Percentiles rank a stretch among this genome's conserved stretches.
phyloP scores from a whole-genome alignment of 2,888 invertebrate genomes.

The Synanthedon formicaeformis region DNA sequence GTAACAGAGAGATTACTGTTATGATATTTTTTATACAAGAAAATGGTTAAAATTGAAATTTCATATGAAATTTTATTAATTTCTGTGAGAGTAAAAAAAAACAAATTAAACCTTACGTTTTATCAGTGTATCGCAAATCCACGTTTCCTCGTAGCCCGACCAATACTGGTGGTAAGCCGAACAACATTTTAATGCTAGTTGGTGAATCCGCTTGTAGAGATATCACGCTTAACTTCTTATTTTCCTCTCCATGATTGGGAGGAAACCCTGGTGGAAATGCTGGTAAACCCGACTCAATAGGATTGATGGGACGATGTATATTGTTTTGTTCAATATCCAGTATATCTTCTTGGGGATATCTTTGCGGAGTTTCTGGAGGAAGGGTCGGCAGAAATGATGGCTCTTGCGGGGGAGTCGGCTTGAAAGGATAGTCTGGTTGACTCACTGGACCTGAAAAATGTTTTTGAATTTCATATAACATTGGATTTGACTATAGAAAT shows the following conservation, averaged over 20 bases:
- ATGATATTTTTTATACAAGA: too few species aligned
- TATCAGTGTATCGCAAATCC: constrained; percentile 86
- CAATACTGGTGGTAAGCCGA: constrained; percentile 83
- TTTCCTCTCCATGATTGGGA: constrained; percentile 41
- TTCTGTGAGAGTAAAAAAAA: not conserved
- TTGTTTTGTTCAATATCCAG: constrained; percentile 45
- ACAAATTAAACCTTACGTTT: constrained; percentile 67
- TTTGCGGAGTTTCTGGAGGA: constrained; percentile 40
- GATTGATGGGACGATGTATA: constrained; percentile 36
- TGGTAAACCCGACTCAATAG: constrained; percentile 18
- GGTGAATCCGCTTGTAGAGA: constrained; percentile 82
- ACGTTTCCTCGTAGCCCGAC: constrained; percentile 90
- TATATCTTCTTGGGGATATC: constrained; percentile 43
- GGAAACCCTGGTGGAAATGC: constrained; percentile 37
- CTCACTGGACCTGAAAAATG: constrained; percentile 31
- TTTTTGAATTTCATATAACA: not conserved
- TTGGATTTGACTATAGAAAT: too few species aligned
- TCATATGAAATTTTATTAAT: too few species aligned
- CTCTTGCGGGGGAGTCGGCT: constrained; percentile 16
- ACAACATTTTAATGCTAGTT: constrained; percentile 82
- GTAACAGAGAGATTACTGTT: not conserved
- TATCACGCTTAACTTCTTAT: constrained; percentile 64
- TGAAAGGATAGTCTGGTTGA: constrained; percentile 19
- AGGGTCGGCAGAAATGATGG: constrained; percentile 56
- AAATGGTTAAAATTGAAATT: too few species aligned